Evolutionary conservation across 2,113 vertebrate genomes (phyloP).

Genomic region (Gavia stellata): DNA sequence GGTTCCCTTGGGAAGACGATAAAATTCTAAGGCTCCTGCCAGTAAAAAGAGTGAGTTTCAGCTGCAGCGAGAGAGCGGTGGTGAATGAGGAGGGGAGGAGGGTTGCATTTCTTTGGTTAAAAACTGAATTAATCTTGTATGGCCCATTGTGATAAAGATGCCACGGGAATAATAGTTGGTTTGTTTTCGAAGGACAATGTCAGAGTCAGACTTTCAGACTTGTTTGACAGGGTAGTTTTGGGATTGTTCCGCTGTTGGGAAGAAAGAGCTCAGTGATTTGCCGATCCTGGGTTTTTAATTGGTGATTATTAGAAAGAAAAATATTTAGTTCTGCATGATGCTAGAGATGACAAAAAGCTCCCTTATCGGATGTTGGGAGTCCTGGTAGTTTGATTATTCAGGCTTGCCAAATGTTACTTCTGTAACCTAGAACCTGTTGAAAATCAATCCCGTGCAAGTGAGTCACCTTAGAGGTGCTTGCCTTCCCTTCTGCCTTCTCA

Average conservation of each 20-base stretch:
- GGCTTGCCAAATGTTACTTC: not conserved
- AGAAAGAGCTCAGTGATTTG: not conserved
- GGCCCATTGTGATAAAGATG: not conserved
- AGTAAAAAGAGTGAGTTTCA: not conserved
- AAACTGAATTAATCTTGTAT: not conserved
- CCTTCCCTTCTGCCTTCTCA: not conserved
- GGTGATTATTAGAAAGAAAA: not conserved
- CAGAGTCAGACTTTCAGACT: not conserved
- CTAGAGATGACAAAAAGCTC: not conserved
- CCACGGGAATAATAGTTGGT: not conserved
- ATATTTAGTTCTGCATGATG: not conserved
- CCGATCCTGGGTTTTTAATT: not conserved
- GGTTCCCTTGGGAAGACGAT: not conserved
- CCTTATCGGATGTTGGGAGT: not conserved
- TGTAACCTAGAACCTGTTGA: not conserved
- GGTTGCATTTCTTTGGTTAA: not conserved
- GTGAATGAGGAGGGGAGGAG: not conserved
- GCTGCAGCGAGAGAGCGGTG: accelerated
- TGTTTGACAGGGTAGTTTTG: not conserved
- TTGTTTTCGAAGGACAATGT: slow-evolving; percentile 24
- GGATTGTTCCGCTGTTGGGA: not conserved
- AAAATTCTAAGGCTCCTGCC: not conserved
- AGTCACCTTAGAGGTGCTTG: not conserved
- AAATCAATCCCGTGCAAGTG: not conserved
- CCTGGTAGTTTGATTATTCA: not conserved